phyloP scores from a whole-genome alignment of 2,797 vertebrate species.

The Sylvilagus floridanus region DNA sequence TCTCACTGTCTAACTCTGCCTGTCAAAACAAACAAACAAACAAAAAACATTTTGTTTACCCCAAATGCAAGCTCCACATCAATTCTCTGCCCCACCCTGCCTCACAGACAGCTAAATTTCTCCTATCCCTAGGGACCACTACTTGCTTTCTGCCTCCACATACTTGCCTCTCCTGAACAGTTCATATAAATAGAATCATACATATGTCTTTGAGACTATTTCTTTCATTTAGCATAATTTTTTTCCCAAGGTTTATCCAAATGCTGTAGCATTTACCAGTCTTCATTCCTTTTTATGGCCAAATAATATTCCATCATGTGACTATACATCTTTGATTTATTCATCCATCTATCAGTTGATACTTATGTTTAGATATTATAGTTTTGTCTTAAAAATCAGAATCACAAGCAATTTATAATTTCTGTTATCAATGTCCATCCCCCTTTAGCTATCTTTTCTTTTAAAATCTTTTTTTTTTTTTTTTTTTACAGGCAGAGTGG shows the following conservation, averaged over 20 bases:
- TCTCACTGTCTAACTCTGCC: no score
- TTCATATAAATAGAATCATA: background rate
- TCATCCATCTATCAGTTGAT: background rate
- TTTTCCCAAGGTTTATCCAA: constrained; percentile 11
- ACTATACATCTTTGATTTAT: background rate
- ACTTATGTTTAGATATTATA: background rate
- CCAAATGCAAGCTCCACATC: background rate
- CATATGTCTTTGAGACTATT: background rate
- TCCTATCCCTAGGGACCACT: background rate
- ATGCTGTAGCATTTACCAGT: background rate
- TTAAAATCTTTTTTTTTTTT: no score
- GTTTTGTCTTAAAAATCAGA: background rate
- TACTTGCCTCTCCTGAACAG: background rate
- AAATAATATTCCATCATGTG: background rate
- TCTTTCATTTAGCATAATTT: background rate
- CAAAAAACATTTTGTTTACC: background rate
- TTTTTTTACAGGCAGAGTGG: no score
- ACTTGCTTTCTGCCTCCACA: background rate
- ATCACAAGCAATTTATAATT: background rate
- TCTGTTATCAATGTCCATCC: background rate
- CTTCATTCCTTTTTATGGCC: background rate
- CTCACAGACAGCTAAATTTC: background rate
- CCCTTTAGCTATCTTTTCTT: no score
- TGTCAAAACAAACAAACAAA: no score
- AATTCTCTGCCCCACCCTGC: background rate